These are phyloP conservation scores for Cataglyphis albicans DNA, from an alignment of 2,888 invertebrate genomes.

Conservation along the genomic window DNA sequence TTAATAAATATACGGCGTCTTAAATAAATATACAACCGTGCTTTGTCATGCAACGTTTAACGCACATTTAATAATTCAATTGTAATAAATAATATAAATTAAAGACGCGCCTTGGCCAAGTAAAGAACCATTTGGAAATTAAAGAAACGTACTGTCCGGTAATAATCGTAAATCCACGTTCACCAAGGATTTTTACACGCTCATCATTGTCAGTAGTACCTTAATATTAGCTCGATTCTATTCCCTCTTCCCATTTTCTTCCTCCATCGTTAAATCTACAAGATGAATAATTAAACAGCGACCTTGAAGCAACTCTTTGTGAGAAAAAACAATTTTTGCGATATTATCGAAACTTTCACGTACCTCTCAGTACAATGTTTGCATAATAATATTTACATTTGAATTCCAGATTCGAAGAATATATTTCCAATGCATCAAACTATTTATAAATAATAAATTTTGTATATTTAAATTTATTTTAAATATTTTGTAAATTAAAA, in stretches of 20 bases:
- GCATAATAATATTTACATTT: constrained; percentile 19
- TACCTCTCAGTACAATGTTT: not conserved
- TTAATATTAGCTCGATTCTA: constrained; percentile 61
- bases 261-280: constrained; percentile 56
- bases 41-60: constrained; percentile 31
- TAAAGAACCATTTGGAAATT: constrained; percentile 47
- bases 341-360: constrained; percentile 51
- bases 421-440: not conserved
- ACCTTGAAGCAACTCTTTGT: constrained; percentile 57
- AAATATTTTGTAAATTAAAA: constrained; percentile 3
- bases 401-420: not conserved
- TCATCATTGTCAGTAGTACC: constrained; percentile 39
- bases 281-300: constrained; percentile 68
- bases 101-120: constrained; percentile 1
- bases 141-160: constrained; percentile 41
- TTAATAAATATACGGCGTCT: not conserved
- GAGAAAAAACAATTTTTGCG: constrained; percentile 52
- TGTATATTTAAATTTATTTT: not conserved
- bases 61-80: constrained; percentile 43
- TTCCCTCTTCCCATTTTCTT: not conserved
- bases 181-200: constrained; percentile 41
- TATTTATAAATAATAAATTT: constrained; percentile 1
- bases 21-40: not conserved
- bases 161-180: constrained; percentile 66
- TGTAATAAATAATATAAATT: constrained; percentile 43